Evolutionary conservation across 1,140 invertebrate species (phyloP), one percentile per base, ranked within the genome.

Genomic region (Apis laboriosa): DNA sequence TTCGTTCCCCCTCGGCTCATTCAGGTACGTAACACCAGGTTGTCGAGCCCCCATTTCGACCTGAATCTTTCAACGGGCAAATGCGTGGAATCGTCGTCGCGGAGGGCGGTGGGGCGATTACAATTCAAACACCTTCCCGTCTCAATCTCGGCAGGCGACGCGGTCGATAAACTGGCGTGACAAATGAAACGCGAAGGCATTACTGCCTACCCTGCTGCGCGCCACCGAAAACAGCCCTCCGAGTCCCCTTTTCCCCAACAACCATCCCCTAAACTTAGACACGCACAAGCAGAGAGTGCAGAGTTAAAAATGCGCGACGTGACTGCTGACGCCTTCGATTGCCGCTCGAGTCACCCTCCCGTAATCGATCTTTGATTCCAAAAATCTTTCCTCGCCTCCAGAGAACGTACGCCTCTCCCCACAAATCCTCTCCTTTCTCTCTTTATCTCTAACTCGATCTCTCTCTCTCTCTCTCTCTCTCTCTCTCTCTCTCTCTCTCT

Each of bases 281-380:
- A 66, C 49, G 61, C 21, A 17, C 34, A 53, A 19, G 4, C 60
- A 13, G n/a, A n/a, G n/a, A n/a, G 34, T 17, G 8, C 11, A n/a
- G 28, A 61, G 79, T 82, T 86, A 86, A 88, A 88, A 88, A 85
- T 82, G 83, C 61, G 78, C 77, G 84, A 85, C 83, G 78, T 83
- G 81, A 76, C 74, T 79, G 74, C 43, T 63, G 80, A 53, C 56
- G 28, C n/a, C 9, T 43, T 67, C 72, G 66, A 76, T 68, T 28
- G 73, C 43, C 77, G 72, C 67, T 77, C 72, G 77, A 28, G 24
- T 64, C 77, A 24, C 61, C 77, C 77, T 60, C 56, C 56, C 53
- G 84, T 88, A 88, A 88, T 88, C 84, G 87, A 88, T 88, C 87
- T 86, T 88, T 86, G 86, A 88, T 88, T 83, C 80, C 77, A 89